Conservation (phyloP, 2,888 invertebrate species). For the Noctua fimbriata region DNA sequence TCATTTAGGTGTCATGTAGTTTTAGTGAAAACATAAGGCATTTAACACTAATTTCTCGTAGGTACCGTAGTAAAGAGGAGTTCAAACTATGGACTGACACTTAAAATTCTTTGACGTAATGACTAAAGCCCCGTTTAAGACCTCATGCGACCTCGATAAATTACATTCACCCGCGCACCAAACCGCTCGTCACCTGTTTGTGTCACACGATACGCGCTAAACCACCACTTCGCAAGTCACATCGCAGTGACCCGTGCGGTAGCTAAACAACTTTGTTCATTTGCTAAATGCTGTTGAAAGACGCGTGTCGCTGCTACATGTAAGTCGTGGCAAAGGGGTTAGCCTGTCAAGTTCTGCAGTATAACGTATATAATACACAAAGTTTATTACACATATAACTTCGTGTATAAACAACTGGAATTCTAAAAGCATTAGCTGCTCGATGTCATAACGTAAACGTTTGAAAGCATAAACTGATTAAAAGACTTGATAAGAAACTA, state of each 20-base stretch:
- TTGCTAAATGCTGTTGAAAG: background rate
- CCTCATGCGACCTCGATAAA: background rate
- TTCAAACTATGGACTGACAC: background rate
- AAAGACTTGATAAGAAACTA: slow-evolving; percentile 1
- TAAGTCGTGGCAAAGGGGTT: background rate
- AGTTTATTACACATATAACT: background rate
- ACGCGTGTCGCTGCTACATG: background rate
- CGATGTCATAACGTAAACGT: background rate
- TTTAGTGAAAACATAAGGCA: background rate
- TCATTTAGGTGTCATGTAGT: background rate
- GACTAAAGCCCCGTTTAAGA: slow-evolving; percentile 1
- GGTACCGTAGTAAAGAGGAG: background rate
- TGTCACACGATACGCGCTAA: background rate
- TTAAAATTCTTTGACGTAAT: slow-evolving; percentile 8
- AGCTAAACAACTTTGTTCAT: background rate
- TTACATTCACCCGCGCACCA: background rate
- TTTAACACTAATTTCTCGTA: slow-evolving; percentile 4
- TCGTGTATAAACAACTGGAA: background rate
- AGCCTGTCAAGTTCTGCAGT: background rate
- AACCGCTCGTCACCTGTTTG: background rate
- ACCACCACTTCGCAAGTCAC: background rate
- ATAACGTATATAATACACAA: background rate
- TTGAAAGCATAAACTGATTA: background rate
- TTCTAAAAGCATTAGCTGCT: background rate
- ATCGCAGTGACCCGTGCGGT: background rate